Evolutionary conservation across 1,140 invertebrate genomes (phyloP).

Genomic region (Halesus radiatus): DNA sequence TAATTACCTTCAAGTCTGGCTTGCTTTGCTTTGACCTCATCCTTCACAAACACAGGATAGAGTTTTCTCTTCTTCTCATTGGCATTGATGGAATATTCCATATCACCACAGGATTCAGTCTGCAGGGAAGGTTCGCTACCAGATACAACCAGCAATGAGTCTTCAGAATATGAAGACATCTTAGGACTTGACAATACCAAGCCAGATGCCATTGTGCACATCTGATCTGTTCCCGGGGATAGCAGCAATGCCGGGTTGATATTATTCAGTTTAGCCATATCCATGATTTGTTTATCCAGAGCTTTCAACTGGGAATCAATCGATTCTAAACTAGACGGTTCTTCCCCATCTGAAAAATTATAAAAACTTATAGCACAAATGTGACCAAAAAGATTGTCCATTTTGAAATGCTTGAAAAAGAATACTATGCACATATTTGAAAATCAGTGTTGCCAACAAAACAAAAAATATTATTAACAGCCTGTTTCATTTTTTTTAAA

Average conservation of each 20-base stretch:
- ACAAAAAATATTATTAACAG: too few species aligned
- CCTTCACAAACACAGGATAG: conserved; percentile 23
- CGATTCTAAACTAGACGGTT: conserved; percentile 63
- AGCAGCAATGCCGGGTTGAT: conserved; percentile 63
- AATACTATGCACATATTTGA: too few species aligned
- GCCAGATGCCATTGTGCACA: conserved; percentile 49
- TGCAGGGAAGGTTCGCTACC: neutral
- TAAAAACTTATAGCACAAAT: neutral
- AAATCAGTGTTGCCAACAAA: too few species aligned
- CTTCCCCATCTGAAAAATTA: conserved; percentile 50
- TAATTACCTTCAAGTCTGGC: conserved; percentile 4
- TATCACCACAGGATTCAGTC: too few species aligned
- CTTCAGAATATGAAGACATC: neutral
- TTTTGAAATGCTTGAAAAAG: too few species aligned
- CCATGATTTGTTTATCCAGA: conserved; percentile 65
- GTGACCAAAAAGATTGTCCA: too few species aligned
- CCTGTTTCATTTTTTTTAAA: too few species aligned
- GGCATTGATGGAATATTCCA: neutral
- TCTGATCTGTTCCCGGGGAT: conserved; percentile 59
- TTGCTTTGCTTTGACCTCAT: neutral
- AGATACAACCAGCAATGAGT: neutral
- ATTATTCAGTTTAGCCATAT: conserved; percentile 65
- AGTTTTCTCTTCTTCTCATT: conserved; percentile 27
- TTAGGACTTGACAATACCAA: conserved; percentile 9
- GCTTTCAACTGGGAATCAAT: conserved; percentile 65